Percentiles rank a stretch among this genome's conserved stretches.
Evolutionary conservation across 2,888 invertebrate genomes (phyloP).

Genomic region (Standfussiana lucernea): DNA sequence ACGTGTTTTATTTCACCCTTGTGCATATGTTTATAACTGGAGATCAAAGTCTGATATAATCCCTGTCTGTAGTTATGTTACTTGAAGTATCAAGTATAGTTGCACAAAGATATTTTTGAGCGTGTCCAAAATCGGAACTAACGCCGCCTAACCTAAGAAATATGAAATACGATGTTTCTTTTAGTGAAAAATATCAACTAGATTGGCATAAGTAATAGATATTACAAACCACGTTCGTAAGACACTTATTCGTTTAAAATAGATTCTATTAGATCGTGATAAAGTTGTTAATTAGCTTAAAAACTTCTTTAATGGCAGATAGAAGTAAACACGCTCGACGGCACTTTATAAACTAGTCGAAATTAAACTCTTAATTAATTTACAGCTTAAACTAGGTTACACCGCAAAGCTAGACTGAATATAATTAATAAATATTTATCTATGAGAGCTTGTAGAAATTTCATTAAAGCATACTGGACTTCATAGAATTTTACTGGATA

Average conservation of each 20-base stretch:
- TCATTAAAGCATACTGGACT: background rate
- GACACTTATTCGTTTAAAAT: background rate
- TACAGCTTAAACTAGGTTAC: conserved; percentile 52
- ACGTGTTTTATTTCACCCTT: conserved; percentile 27
- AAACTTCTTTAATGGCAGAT: conserved; percentile 38
- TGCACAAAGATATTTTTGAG: background rate
- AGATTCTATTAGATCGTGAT: background rate
- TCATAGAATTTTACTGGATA: background rate
- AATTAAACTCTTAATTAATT: conserved; percentile 62
- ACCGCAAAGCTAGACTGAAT: conserved; percentile 38
- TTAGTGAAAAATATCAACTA: background rate
- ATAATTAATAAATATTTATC: conserved; percentile 37
- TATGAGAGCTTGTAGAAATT: conserved; percentile 28
- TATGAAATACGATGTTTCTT: background rate
- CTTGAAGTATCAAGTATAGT: background rate
- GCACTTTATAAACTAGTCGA: conserved; percentile 46
- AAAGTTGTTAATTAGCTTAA: conserved; percentile 24
- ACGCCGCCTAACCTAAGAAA: background rate
- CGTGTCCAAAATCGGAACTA: background rate
- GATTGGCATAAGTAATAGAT: background rate
- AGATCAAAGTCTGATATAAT: background rate
- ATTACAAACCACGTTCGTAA: background rate
- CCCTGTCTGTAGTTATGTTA: background rate
- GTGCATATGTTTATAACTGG: conserved; percentile 10
- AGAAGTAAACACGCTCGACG: conserved; percentile 39